Base-by-base conservation (phyloP, 2,797 vertebrate genomes). In the Chaetodon trifasciatus region DNA sequence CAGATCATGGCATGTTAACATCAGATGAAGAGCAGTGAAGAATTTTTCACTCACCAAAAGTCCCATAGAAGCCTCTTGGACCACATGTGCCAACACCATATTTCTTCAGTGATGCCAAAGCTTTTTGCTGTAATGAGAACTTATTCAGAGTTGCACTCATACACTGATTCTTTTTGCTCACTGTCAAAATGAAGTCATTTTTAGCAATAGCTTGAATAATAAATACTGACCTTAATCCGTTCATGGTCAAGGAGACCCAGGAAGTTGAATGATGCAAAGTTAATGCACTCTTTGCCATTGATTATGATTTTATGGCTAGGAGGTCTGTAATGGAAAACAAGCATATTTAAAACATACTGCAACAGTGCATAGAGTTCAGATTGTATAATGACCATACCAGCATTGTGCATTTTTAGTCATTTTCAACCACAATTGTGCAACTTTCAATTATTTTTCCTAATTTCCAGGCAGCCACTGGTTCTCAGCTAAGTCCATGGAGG, bases 211-310 rank as follows among this genome's bases (percentile, higher is more conserved):
- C 0, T n/a, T 15, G 3, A 24, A 53, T 12, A 24, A n/a, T 0
- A 32, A 70, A 55, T 77, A 93, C 96, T 93, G 81, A 99, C 98
- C 96, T 99, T 99, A 73, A 99, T 96, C 16, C 97, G 96, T 79
- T 97, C 95, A 37, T 97, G 96, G 89, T 98, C 97, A 16, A 99
- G 84, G 82, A 99, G 95, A 74, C 98, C 98, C 92, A 99, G 94
- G 90, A 99, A 99, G 92, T 99, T 99, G 93, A 99, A 99, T 0
- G 98, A 98, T 53, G 98, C 97, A 77, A 99, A 99, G 90, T 99
- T 99, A 75, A 97, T 86, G 87, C 98, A 99, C 88, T 98, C 93
- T 86, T 97, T 98, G 44, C 97, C 97, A 89, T 99, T 98, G 78
- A 99, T 97, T 60, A 94, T 94, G 82, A 99, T 97, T 86, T 92